Conservation (phyloP, 2,797 vertebrate species). For the Catostomus latipinnis region DNA sequence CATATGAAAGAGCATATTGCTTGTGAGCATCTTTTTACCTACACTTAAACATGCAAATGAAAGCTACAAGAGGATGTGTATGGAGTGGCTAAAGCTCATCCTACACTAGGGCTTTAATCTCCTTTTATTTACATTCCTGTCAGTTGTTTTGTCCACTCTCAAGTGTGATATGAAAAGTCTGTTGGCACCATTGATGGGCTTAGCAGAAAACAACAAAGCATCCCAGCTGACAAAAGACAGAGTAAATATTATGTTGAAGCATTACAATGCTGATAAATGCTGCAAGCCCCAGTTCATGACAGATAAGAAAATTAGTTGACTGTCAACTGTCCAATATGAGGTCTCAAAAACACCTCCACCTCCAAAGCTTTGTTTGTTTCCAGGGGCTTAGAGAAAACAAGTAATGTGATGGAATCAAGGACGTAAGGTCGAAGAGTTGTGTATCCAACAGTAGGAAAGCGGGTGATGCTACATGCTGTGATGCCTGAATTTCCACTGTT, state of each 20-base stretch:
- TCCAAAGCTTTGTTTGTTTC: conserved; percentile 42
- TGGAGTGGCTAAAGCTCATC: conserved; percentile 28
- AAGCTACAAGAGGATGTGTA: no score
- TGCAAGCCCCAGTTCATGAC: conserved; percentile 21
- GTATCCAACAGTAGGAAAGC: conserved; percentile 58
- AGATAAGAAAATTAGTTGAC: conserved; percentile 49
- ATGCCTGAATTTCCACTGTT: conserved; percentile 77
- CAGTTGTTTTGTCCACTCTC: conserved; percentile 47
- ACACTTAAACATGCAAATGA: no score
- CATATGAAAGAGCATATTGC: no score
- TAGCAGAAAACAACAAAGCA: conserved; percentile 26
- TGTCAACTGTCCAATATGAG: conserved; percentile 34
- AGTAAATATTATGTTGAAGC: conserved; percentile 37
- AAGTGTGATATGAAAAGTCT: conserved; percentile 54
- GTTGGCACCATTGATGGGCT: conserved; percentile 29
- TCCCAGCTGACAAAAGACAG: conserved; percentile 35
- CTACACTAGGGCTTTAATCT: conserved; percentile 39
- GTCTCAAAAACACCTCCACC: conserved; percentile 34
- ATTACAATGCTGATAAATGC: conserved; percentile 42
- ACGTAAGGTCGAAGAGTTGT: conserved; percentile 62
- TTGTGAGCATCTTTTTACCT: no score
- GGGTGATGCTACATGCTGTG: conserved; percentile 67
- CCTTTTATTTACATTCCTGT: conserved; percentile 46
- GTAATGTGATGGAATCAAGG: conserved; percentile 46
- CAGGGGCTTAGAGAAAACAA: conserved; percentile 20